Percentiles rank a stretch among this genome's conserved stretches.
Conservation (phyloP, 2,113 vertebrate species). For the Isurus oxyrinchus region DNA sequence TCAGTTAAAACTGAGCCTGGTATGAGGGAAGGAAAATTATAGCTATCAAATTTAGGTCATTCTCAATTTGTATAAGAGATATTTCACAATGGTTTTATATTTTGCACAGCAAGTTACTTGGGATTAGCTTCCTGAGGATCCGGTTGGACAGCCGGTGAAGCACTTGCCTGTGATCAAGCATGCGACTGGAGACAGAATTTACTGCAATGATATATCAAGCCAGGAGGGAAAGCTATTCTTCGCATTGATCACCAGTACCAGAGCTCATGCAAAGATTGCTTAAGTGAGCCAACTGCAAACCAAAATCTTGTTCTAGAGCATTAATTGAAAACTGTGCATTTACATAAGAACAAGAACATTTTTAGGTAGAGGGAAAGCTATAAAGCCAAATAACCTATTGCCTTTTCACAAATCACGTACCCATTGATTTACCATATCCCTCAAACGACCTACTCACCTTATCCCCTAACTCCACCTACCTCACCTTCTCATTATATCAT, state of each 20-base stretch:
- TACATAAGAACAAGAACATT: not conserved
- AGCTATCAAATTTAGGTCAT: not conserved
- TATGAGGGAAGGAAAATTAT: not conserved
- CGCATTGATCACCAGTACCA: conserved; percentile 73
- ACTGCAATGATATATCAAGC: conserved; percentile 73
- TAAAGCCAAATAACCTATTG: not conserved
- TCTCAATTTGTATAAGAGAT: not conserved
- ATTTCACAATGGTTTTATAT: conserved; percentile 37
- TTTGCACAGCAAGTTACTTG: conserved; percentile 54
- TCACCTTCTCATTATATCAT: no score
- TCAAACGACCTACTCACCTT: not conserved
- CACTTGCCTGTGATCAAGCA: conserved; percentile 77
- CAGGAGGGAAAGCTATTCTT: conserved; percentile 73
- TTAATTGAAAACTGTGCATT: not conserved
- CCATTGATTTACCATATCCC: not conserved
- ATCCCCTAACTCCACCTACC: no score
- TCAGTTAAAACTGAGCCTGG: no score
- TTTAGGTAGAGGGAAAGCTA: not conserved
- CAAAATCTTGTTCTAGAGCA: not conserved
- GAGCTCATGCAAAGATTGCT: conserved; percentile 72
- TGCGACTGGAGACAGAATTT: conserved; percentile 78
- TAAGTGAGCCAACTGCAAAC: conserved; percentile 45
- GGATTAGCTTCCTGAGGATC: conserved; percentile 62
- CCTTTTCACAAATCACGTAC: not conserved
- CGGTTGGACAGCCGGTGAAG: conserved; percentile 74